Evolutionary conservation across 2,797 vertebrate species (phyloP).

Genomic region (Semaprochilodus insignis): DNA sequence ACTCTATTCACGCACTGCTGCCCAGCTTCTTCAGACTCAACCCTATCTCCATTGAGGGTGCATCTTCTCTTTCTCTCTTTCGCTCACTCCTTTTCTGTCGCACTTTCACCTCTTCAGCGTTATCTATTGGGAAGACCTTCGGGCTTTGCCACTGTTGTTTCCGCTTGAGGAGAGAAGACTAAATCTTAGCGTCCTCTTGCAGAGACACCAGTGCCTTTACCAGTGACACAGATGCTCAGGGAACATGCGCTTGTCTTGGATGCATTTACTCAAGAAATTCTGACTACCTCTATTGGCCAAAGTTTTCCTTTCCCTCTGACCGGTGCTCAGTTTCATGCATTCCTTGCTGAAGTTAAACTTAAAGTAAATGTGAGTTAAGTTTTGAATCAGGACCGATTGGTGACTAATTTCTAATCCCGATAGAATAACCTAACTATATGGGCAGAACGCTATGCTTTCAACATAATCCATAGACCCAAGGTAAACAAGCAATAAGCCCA

Average conservation of each 20-base stretch:
- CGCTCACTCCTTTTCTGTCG: neutral
- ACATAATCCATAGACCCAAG: neutral
- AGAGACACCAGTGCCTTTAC: neutral
- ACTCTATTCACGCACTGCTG: constrained; percentile 17
- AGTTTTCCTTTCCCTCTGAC: neutral
- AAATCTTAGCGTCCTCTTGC: neutral
- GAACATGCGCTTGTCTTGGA: neutral
- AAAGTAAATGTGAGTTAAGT: neutral
- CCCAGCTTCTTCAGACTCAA: neutral
- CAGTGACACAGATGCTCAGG: neutral
- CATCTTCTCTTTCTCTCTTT: neutral
- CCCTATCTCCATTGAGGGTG: constrained; percentile 15
- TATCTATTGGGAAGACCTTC: neutral
- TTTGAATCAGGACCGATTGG: neutral
- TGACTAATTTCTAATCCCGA: neutral
- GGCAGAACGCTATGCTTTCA: no score
- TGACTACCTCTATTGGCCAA: neutral
- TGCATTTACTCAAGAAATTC: neutral
- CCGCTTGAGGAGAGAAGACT: neutral
- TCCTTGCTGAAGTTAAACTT: neutral
- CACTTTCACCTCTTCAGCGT: neutral
- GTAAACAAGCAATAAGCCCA: neutral
- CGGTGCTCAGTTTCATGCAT: neutral
- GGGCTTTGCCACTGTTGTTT: neutral
- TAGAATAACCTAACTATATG: neutral